Percentiles rank a stretch among this genome's conserved stretches.
Conservation (phyloP, 2,797 vertebrate genomes). For the Pangasius larnaudii region DNA sequence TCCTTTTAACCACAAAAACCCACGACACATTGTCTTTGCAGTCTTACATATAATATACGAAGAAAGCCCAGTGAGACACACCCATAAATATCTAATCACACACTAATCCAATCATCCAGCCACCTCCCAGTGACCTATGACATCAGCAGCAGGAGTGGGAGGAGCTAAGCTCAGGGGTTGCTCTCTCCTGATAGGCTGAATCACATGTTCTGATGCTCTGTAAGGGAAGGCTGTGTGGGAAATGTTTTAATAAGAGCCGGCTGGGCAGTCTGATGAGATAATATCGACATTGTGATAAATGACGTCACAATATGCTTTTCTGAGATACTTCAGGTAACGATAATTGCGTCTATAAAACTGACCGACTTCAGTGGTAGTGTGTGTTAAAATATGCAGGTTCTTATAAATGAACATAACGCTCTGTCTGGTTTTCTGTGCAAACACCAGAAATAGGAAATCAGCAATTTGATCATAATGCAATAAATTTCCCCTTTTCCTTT, state of each 20-base stretch:
- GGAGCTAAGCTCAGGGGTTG: conserved; percentile 67
- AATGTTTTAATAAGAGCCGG: not conserved
- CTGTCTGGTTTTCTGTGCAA: not conserved
- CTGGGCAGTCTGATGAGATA: not conserved
- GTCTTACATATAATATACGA: not conserved
- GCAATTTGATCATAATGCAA: not conserved
- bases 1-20: not conserved
- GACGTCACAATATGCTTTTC: not conserved
- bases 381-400: not conserved
- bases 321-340: not conserved
- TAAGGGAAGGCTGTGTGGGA: not conserved
- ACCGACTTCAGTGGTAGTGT: not conserved
- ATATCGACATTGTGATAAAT: not conserved
- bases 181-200: conserved; percentile 69
- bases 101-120: conserved; percentile 46
- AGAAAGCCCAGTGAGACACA: conserved; percentile 10
- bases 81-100: conserved; percentile 19
- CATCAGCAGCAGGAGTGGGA: conserved; percentile 69
- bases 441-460: not conserved
- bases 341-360: not conserved
- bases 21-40: not conserved
- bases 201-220: conserved; percentile 70
- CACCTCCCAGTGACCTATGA: conserved; percentile 77
- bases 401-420: not conserved
- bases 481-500: not conserved